phyloP scores from a whole-genome alignment of 2,113 vertebrate species.

The Anoplopoma fimbria region DNA sequence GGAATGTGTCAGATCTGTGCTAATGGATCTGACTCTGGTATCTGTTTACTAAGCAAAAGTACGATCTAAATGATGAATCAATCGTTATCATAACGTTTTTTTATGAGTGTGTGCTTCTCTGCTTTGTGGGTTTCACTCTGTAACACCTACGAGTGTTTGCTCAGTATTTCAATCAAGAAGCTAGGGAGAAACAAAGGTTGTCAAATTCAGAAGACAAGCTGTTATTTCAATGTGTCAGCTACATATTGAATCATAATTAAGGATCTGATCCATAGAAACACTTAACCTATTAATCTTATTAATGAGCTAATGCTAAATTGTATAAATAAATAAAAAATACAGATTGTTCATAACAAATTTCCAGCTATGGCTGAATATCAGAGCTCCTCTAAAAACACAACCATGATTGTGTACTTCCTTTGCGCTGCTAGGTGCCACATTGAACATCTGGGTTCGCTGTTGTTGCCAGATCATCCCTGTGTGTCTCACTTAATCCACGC shows the following conservation, averaged over 20 bases:
- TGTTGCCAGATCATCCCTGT: neutral
- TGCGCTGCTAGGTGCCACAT: conserved; percentile 4
- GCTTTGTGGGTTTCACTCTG: neutral
- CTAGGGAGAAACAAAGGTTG: no score
- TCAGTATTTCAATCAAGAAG: neutral
- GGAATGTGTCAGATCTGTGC: neutral
- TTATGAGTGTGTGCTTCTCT: neutral
- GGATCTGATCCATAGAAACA: neutral
- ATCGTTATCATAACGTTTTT: neutral
- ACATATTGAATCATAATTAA: neutral
- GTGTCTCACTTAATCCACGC: neutral
- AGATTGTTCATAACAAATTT: neutral
- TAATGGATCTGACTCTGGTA: neutral
- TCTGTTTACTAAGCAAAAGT: neutral
- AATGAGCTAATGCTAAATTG: neutral
- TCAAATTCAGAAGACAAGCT: neutral
- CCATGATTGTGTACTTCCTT: neutral
- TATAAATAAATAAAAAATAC: neutral
- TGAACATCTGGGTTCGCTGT: conserved; percentile 13
- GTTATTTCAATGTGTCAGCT: neutral
- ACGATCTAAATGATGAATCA: neutral
- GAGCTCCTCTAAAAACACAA: neutral
- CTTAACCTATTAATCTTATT: neutral
- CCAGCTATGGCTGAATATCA: conserved; percentile 16
- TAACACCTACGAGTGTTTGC: neutral